Conservation (phyloP, 2,888 invertebrate species). For the Pammene aurita region DNA sequence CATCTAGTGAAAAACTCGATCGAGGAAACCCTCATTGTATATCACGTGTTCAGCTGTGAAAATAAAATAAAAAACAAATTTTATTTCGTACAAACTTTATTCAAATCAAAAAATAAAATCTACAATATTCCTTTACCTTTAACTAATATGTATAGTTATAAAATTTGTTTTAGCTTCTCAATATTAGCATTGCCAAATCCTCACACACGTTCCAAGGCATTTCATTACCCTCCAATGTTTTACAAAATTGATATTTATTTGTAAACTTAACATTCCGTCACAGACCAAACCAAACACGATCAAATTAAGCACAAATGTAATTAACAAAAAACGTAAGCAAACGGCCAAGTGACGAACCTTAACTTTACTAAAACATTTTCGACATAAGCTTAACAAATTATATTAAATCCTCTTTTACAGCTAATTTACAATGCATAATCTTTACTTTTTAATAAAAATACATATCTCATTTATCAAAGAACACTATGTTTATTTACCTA, state of each 20-base stretch:
- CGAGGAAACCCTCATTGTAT: no score
- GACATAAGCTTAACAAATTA: constrained; percentile 80
- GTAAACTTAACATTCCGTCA: constrained; percentile 53
- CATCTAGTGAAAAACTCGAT: no score
- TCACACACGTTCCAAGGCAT: constrained; percentile 55
- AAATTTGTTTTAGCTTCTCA: constrained; percentile 73
- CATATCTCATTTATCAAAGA: constrained; percentile 79
- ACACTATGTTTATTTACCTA: constrained; percentile 66
- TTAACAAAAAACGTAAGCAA: constrained; percentile 32
- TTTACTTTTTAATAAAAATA: constrained; percentile 74
- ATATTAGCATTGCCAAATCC: constrained; percentile 50
- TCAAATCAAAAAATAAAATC: constrained; percentile 84
- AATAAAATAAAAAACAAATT: constrained; percentile 47
- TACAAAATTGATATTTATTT: constrained; percentile 49
- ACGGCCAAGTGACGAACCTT: constrained; percentile 57
- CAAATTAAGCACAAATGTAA: constrained; percentile 29
- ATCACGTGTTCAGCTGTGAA: not conserved
- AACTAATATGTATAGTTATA: constrained; percentile 74
- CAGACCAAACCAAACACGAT: constrained; percentile 39
- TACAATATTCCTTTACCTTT: constrained; percentile 77
- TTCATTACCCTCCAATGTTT: constrained; percentile 54
- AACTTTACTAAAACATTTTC: constrained; percentile 65
- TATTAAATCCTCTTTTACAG: constrained; percentile 79
- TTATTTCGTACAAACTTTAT: constrained; percentile 82
- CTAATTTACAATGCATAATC: constrained; percentile 80